phyloP scores from a whole-genome alignment of 2,888 invertebrate genomes.

The Corythucha ciliata region DNA sequence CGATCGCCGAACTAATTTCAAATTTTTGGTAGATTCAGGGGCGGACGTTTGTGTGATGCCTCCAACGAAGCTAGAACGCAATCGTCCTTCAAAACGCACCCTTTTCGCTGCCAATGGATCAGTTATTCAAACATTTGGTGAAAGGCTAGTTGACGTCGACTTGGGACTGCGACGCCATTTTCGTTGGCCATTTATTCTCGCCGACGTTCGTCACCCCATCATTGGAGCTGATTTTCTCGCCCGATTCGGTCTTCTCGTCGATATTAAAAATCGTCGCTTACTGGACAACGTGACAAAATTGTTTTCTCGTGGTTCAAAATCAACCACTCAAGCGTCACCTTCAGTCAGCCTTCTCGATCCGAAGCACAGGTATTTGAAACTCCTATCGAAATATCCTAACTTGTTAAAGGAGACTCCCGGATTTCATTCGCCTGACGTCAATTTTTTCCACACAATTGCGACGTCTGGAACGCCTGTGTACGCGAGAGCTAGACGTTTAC shows the following conservation, averaged over 20 bases:
- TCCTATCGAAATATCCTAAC: slow-evolving; percentile 20
- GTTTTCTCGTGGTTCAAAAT: neutral
- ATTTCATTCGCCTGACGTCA: neutral
- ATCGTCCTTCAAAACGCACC: neutral
- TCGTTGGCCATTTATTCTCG: slow-evolving; percentile 20
- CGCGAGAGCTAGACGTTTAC: slow-evolving; percentile 31
- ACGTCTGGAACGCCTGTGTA: slow-evolving; percentile 30
- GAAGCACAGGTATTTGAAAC: neutral
- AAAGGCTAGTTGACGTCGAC: slow-evolving; percentile 4
- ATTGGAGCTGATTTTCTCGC: slow-evolving; percentile 20
- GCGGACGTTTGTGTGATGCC: slow-evolving; percentile 25
- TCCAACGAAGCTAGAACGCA: neutral
- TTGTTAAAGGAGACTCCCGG: neutral
- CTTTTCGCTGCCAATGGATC: slow-evolving; percentile 19
- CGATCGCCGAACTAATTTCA: slow-evolving; percentile 1
- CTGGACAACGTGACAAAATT: slow-evolving; percentile 6
- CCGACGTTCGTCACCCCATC: slow-evolving; percentile 14
- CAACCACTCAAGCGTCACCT: neutral
- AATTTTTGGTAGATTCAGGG: slow-evolving; percentile 27
- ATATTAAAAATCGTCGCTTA: slow-evolving; percentile 14
- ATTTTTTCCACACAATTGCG: slow-evolving; percentile 7
- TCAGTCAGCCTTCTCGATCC: slow-evolving; percentile 9
- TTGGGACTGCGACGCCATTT: slow-evolving; percentile 20
- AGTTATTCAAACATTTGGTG: slow-evolving; percentile 14
- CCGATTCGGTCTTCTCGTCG: slow-evolving; percentile 17